Percentiles rank a stretch among this genome's conserved stretches.
phyloP scores from a whole-genome alignment of 2,113 vertebrate species.

The Pandion haliaetus region DNA sequence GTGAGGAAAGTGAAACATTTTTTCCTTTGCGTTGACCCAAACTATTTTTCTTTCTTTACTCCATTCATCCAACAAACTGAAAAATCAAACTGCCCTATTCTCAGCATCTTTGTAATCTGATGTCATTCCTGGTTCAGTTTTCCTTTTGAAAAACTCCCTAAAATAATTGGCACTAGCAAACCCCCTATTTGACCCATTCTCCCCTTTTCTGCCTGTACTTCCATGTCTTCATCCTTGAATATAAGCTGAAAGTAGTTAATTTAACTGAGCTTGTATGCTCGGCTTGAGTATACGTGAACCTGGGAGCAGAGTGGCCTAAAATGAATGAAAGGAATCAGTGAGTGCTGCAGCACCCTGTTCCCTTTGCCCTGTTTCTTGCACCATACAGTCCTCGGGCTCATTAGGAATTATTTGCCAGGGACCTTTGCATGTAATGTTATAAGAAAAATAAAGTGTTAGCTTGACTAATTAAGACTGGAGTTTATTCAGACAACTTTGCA shows the following conservation, averaged over 20 bases:
- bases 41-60: background rate
- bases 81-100: background rate
- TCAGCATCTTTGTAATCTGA: background rate
- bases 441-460: background rate
- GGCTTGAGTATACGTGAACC: accelerated
- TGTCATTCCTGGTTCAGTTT: background rate
- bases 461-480: background rate
- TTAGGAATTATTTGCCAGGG: background rate
- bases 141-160: background rate
- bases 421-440: background rate
- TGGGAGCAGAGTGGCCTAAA: background rate
- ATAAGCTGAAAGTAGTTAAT: background rate
- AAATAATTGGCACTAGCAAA: background rate
- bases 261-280: background rate
- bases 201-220: background rate
- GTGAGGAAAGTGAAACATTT: background rate
- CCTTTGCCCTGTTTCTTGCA: background rate
- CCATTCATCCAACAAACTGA: background rate
- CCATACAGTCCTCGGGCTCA: background rate
- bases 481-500: background rate
- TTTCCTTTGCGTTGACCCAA: background rate
- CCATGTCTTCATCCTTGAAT: background rate
- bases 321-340: accelerated
- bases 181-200: background rate
- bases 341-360: background rate